These are phyloP conservation scores for Chiloscyllium plagiosum DNA, from an alignment of 2,113 vertebrate species.

Conservation along the genomic window DNA sequence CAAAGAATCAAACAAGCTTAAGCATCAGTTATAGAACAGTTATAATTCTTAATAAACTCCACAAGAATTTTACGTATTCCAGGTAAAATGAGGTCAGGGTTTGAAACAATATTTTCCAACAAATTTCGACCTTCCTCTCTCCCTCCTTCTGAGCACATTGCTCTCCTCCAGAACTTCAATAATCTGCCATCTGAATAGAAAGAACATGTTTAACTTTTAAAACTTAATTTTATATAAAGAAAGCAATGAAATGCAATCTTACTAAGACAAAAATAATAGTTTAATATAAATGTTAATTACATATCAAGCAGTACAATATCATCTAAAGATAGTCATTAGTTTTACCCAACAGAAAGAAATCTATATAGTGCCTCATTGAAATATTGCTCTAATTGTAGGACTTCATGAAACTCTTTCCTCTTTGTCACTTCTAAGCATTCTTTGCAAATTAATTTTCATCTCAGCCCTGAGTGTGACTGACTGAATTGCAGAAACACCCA, in stretches of 20 bases:
- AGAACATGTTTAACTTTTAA: neutral
- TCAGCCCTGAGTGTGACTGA: neutral
- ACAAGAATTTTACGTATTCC: slow-evolving; percentile 16
- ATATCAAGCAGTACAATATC: neutral
- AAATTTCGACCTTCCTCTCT: slow-evolving; percentile 44
- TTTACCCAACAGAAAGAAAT: neutral
- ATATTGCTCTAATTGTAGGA: neutral
- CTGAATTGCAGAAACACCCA: neutral
- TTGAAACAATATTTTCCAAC: slow-evolving; percentile 34
- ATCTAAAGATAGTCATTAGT: neutral
- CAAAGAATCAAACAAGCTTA: slow-evolving; percentile 4
- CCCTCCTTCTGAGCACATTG: slow-evolving; percentile 51
- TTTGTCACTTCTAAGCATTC: neutral
- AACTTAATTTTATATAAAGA: neutral
- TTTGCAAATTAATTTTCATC: neutral
- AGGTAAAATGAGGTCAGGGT: neutral
- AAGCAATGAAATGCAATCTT: neutral
- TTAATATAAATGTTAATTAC: neutral
- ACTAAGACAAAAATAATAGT: neutral
- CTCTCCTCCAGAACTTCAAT: slow-evolving; percentile 46
- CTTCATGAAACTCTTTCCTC: neutral
- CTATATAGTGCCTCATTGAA: neutral
- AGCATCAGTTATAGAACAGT: slow-evolving; percentile 10
- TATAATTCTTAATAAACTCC: slow-evolving; percentile 27
- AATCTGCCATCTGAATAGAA: slow-evolving; percentile 46